phyloP scores from a whole-genome alignment of 2,797 vertebrate genomes.

The Trachops cirrhosus region DNA sequence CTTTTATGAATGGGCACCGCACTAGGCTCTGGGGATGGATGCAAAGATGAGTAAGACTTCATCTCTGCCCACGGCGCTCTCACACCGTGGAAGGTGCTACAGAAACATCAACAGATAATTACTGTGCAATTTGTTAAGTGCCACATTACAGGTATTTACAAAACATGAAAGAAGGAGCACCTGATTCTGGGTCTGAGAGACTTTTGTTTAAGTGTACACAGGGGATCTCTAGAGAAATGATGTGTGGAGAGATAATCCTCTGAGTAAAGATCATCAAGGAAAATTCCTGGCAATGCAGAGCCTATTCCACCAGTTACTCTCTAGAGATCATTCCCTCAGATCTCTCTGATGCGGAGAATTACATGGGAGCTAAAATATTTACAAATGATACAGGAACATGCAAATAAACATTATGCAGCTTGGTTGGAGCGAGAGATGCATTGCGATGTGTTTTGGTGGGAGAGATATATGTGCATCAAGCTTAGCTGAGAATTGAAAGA shows the following conservation, averaged over 20 bases:
- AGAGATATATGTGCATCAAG: neutral
- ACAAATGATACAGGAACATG: neutral
- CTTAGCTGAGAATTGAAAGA: constrained; percentile 10
- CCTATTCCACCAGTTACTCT: neutral
- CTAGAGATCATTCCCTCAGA: neutral
- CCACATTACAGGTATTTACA: constrained; percentile 4
- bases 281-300: neutral
- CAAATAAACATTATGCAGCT: neutral
- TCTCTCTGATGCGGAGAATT: neutral
- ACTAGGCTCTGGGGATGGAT: neutral
- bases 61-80: neutral
- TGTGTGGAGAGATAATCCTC: neutral
- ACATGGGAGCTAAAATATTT: neutral
- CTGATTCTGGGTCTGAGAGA: neutral
- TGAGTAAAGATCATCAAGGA: neutral
- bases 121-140: neutral
- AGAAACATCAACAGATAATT: neutral
- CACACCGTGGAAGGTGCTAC: neutral
- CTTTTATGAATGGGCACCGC: neutral
- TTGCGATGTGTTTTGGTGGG: neutral
- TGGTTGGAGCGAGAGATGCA: neutral
- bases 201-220: neutral
- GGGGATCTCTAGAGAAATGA: neutral
- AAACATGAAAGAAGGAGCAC: neutral
- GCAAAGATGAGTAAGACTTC: neutral